Evolutionary conservation across 2,888 invertebrate genomes (phyloP), one percentile per base, ranked within the genome.

Genomic region (Cantharis nigra): DNA sequence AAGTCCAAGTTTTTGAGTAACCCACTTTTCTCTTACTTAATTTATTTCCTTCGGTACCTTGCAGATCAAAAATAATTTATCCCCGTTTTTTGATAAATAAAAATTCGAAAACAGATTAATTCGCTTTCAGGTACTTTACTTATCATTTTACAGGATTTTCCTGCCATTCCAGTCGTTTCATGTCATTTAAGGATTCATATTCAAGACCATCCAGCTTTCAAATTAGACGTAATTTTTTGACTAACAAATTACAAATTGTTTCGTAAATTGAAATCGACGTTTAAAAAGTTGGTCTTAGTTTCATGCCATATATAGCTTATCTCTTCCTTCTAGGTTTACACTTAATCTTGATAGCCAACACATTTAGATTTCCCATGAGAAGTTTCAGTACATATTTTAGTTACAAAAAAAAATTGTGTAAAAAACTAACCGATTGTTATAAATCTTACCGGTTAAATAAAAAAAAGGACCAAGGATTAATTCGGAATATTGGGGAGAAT

Each of bases 311-410:
- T 69, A 20, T 67, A 73, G 67, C 69, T 73, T 69, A 73, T 28
- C 72, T 67, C 49, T 49, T 49, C 49, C 65, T 73, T 73, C 67
- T 73, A 69, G 67, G 49, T 73, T 73, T 73, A 73, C 72, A 73
- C 72, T 49, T 73, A 73, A 73, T 73, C 72, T 73, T 73, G 72
- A 73, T 73, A 67, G 72, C 72, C 71, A 69, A 73, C 72, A 69
- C 67, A 73, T 73, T 73, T 73, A 49, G 72, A 73, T 73, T 73
- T 73, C 72, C 72, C 72, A 67, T 26, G 72, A 73, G 72, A 67
- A 23, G 65, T 67, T 67, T 67, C 65, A 23, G 65, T 18, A 26
- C 28, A 11, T 26, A 26, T 67, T 67, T 20, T 67, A 26, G 3
- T 26, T 30, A 10, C 18, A n/a, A 65, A 67, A 67, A 67, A 67